Base-by-base conservation (phyloP, 2,797 vertebrate species). In the Myripristis murdjan region DNA sequence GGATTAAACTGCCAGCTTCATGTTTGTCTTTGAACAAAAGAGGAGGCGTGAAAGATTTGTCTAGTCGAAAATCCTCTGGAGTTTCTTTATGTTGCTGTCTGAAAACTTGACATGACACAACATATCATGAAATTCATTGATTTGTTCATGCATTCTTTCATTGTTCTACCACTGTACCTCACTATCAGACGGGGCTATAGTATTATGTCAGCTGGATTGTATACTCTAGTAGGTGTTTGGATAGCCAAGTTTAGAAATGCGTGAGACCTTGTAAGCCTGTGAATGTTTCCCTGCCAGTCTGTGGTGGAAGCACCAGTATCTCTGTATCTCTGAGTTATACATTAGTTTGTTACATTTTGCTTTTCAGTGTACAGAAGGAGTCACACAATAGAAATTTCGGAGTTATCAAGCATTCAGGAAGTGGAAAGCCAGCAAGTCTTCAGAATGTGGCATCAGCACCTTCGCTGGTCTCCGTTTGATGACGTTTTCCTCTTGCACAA, bases 1-100 rank as follows among this genome's bases (percentile, higher is more conserved):
- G 79, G 81, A 81, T 84, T 80, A 81, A 77, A 70, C 53, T 54
- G 75, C 75, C 64, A 63, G 68, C 66, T 63, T 64, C 56, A 39
- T 43, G 68, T 84, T 84, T 83, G 69, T 67, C 70, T 56, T 64
- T 60, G 65, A 75, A 68, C 68, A 58, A 76, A 65, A 77, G 56
- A 61, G 64, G 73, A 75, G 61, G 33, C 71, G 63, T 57, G 70
- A 72, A 76, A 68, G 80, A 66, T 58, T 46, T 66, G 61, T 39
- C 60, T 60, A 44, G 49, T 1, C 22, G 41, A 68, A 67, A 77
- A 69, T 79, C 70, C 65, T 64, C 70, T 54, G 16, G 24, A 66
- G 52, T 70, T 78, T 82, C 11, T 69, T 35, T 56, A 31, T 24
- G 52, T 73, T 9, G 2, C 65, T 60, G 74, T 73, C 72, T 79